Evolutionary conservation across 1,140 invertebrate species (phyloP).

Genomic region (Drosophila ambigua): DNA sequence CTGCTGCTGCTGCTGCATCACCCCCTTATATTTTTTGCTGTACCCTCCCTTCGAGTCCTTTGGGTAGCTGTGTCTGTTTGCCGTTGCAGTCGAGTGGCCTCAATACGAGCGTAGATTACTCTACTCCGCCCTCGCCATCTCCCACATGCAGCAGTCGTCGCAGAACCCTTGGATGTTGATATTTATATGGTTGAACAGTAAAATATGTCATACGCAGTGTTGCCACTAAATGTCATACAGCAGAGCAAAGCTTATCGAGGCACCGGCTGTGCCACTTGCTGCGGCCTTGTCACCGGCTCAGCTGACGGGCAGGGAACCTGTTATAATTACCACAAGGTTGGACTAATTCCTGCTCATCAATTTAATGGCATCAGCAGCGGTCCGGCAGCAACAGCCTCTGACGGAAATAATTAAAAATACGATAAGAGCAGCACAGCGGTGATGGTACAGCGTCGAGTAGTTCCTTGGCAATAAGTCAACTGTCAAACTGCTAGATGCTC

Average conservation of each 20-base stretch:
- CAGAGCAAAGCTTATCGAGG: constrained; percentile 6
- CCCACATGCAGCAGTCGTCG: too few relatives aligned
- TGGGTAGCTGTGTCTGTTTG: constrained; percentile 59
- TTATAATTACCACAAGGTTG: constrained; percentile 35
- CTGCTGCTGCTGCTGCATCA: constrained; percentile 19
- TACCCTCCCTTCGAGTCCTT: constrained; percentile 5
- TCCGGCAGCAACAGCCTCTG: constrained; percentile 9
- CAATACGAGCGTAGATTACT: constrained; percentile 48
- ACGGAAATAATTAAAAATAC: constrained; percentile 57
- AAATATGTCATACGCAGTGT: constrained; percentile 64
- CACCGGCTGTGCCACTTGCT: background rate
- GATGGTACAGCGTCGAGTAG: background rate
- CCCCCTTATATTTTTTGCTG: constrained; percentile 1
- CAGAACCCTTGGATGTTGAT: constrained; percentile 27
- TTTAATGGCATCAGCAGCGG: constrained; percentile 35
- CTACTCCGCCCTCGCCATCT: background rate
- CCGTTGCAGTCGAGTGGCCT: constrained; percentile 64
- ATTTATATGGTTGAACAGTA: constrained; percentile 64
- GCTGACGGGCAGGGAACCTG: constrained; percentile 18
- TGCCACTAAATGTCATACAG: constrained; percentile 40
- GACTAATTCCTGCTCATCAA: constrained; percentile 50
- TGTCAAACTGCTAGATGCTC: constrained; percentile 15
- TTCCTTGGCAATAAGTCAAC: constrained; percentile 37
- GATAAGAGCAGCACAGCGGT: constrained; percentile 9
- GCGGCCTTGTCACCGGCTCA: constrained; percentile 8